Conservation (phyloP, 2,113 vertebrate genomes). For the Furnarius figulus region DNA sequence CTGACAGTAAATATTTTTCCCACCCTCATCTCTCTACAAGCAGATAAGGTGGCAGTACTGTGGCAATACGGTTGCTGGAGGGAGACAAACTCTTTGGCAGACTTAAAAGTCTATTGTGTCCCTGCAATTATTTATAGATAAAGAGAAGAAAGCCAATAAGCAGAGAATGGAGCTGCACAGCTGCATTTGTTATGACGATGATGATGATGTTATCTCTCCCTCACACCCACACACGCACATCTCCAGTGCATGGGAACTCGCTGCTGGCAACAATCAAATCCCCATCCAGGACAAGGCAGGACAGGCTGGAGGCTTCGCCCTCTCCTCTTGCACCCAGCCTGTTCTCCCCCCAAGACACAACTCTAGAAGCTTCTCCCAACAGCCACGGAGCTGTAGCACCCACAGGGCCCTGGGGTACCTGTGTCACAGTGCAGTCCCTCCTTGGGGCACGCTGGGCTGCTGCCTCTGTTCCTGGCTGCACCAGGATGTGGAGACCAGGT, state of each 20-base stretch:
- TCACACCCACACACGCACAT: not conserved
- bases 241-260: not conserved
- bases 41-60: constrained; percentile 58
- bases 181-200: constrained; percentile 27
- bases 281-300: not conserved
- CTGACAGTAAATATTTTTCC: constrained; percentile 58
- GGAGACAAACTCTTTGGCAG: constrained; percentile 56
- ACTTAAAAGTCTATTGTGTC: constrained; percentile 61
- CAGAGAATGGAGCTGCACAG: not conserved
- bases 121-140: constrained; percentile 58
- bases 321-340: not conserved
- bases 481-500: fast-evolving
- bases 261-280: not conserved
- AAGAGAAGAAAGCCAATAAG: constrained; percentile 62
- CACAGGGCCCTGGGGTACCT: fast-evolving
- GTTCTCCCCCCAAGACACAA: not conserved
- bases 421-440: not conserved
- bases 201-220: constrained; percentile 40
- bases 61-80: constrained; percentile 43
- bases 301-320: not conserved
- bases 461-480: not conserved
- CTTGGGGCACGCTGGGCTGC: not conserved
- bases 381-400: fast-evolving
- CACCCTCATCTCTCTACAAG: constrained; percentile 41
- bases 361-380: not conserved